Evolutionary conservation across 2,113 vertebrate genomes (phyloP).

Genomic region (Chaetodon trifascialis): DNA sequence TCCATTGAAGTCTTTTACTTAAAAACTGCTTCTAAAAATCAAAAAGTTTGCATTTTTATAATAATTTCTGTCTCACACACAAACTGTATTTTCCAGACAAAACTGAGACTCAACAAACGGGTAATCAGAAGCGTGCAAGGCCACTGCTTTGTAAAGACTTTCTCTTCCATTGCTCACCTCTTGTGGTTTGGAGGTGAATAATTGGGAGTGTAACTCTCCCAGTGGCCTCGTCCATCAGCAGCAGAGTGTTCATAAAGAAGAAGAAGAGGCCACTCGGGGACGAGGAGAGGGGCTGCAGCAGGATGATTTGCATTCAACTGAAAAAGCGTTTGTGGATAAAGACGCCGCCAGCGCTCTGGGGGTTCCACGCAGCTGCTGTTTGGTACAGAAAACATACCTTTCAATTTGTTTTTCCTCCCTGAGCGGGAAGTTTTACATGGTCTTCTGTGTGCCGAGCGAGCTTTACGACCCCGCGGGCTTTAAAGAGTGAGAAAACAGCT

Average conservation of each 20-base stretch:
- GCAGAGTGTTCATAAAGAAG: background rate
- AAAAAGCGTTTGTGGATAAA: slow-evolving; percentile 23
- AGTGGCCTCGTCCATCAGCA: background rate
- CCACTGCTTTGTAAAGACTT: no score
- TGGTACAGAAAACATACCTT: slow-evolving; percentile 35
- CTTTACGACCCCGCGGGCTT: slow-evolving; percentile 23
- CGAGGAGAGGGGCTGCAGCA: background rate
- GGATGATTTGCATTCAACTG: slow-evolving; percentile 26
- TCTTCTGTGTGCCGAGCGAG: slow-evolving; percentile 6
- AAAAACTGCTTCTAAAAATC: no score
- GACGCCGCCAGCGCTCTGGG: background rate
- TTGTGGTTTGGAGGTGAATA: no score
- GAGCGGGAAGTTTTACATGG: slow-evolving; percentile 13
- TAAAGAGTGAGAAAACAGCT: background rate
- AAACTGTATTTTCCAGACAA: no score
- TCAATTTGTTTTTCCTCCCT: slow-evolving; percentile 12
- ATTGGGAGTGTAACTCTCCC: background rate
- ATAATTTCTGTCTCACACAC: no score
- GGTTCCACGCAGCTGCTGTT: slow-evolving; percentile 1
- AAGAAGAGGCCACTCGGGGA: slow-evolving; percentile 14
- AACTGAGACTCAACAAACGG: background rate
- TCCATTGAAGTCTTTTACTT: background rate
- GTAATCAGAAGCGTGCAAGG: background rate
- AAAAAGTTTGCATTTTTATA: no score
- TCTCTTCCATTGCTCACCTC: no score